A percentile compares a stretch with the other conserved stretches of the same genome.
Conservation (phyloP, 2,888 invertebrate species). For the Melinaea marsaeus region DNA sequence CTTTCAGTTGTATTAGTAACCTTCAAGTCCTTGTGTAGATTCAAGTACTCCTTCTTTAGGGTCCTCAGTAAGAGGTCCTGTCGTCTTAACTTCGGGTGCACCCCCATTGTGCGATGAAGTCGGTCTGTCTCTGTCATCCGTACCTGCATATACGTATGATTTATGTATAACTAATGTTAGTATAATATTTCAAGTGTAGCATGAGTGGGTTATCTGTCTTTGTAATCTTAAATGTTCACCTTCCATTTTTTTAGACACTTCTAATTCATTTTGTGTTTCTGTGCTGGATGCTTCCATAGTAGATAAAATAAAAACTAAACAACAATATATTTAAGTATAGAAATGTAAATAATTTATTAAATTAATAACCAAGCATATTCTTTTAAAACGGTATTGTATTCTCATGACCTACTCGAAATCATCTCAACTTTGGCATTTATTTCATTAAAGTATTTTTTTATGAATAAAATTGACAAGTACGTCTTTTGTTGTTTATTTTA, state of each 20-base stretch:
- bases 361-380: too few relatives aligned
- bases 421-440: too few relatives aligned
- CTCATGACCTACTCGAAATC: too few relatives aligned
- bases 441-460: too few relatives aligned
- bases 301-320: too few relatives aligned
- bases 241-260: constrained; percentile 60
- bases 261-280: constrained; percentile 42
- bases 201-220: constrained; percentile 48
- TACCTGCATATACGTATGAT: constrained; percentile 41
- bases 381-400: too few relatives aligned
- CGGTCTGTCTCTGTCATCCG: constrained; percentile 62
- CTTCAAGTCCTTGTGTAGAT: constrained; percentile 55
- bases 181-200: not conserved
- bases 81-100: constrained; percentile 60
- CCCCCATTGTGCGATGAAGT: constrained; percentile 51
- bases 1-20: constrained; percentile 36
- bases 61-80: constrained; percentile 54
- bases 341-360: too few relatives aligned
- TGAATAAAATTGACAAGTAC: too few relatives aligned
- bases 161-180: too few relatives aligned
- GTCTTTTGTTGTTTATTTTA: too few relatives aligned
- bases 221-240: constrained; percentile 65
- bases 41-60: constrained; percentile 56
- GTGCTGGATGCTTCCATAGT: constrained; percentile 15
- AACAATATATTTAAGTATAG: too few relatives aligned